Percentiles rank a stretch among this genome's conserved stretches.
These are phyloP conservation scores for Urocynchramus pylzowi DNA, from an alignment of 2,113 vertebrate genomes.

Conservation along the genomic window DNA sequence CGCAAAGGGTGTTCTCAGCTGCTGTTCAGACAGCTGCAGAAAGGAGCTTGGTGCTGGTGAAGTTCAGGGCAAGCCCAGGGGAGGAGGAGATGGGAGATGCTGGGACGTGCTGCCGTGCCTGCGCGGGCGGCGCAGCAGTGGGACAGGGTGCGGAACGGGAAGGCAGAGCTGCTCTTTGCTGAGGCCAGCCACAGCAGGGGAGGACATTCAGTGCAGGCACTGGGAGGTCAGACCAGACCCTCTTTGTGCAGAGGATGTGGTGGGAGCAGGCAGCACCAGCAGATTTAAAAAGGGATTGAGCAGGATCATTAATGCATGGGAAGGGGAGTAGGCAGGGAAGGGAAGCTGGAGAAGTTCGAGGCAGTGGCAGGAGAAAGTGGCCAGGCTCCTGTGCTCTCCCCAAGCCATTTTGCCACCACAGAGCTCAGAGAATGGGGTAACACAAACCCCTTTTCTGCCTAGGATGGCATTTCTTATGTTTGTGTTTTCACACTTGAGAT, in stretches of 20 bases:
- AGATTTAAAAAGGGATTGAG: background rate
- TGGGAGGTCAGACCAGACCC: background rate
- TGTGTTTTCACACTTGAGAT: background rate
- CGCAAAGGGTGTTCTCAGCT: fast-evolving
- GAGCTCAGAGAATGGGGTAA: background rate
- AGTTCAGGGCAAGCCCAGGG: background rate
- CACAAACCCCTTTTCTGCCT: background rate
- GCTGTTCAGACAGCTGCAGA: background rate
- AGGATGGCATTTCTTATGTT: background rate
- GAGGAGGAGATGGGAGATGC: background rate
- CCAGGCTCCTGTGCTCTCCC: fast-evolving
- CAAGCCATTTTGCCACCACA: background rate
- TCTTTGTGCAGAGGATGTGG: background rate
- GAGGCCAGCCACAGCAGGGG: background rate
- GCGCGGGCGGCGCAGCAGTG: fast-evolving
- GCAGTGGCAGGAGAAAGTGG: background rate
- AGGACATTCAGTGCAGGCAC: background rate
- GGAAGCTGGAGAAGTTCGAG: background rate
- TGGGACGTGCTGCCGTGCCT: background rate
- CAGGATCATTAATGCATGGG: background rate
- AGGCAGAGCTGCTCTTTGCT: background rate
- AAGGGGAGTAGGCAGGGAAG: background rate
- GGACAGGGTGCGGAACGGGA: fast-evolving
- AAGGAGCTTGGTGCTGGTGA: background rate
- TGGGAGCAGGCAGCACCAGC: background rate